Evolutionary conservation across 2,888 invertebrate genomes (phyloP).

Genomic region (Corbicula japonica): DNA sequence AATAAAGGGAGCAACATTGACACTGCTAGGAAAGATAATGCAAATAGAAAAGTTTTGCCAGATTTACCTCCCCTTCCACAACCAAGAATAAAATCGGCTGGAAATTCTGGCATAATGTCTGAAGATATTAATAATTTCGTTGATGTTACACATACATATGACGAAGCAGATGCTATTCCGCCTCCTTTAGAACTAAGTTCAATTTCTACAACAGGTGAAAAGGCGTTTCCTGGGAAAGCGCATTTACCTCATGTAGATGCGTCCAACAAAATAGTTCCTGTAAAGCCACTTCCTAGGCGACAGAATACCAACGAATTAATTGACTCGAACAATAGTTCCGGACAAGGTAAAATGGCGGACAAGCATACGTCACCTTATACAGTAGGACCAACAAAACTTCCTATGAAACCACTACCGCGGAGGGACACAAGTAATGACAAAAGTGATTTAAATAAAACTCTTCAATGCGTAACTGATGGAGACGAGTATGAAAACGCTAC

Average conservation of each 20-base stretch:
- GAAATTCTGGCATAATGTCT: background rate
- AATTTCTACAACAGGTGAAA: background rate
- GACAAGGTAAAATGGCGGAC: too few relatives aligned
- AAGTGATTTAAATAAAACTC: too few relatives aligned
- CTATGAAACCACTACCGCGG: too few relatives aligned
- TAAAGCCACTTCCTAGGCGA: constrained; percentile 38
- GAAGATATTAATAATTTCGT: background rate
- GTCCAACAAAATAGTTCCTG: constrained; percentile 9
- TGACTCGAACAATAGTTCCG: too few relatives aligned
- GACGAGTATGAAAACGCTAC: background rate
- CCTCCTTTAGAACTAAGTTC: background rate
- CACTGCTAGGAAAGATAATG: background rate
- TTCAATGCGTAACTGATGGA: too few relatives aligned
- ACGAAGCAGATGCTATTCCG: background rate
- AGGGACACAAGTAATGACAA: too few relatives aligned
- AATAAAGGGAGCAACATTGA: background rate
- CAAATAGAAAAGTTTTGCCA: constrained; percentile 10
- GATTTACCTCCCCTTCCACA: constrained; percentile 3
- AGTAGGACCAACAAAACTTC: too few relatives aligned
- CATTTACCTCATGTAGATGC: background rate
- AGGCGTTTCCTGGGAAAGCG: background rate
- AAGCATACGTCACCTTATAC: too few relatives aligned
- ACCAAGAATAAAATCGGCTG: constrained; percentile 8
- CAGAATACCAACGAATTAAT: too few relatives aligned
- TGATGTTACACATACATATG: background rate